Evolutionary conservation across 2,888 invertebrate species (phyloP), one percentile per base, ranked within the genome.

Genomic region (Lysandra bellargus): DNA sequence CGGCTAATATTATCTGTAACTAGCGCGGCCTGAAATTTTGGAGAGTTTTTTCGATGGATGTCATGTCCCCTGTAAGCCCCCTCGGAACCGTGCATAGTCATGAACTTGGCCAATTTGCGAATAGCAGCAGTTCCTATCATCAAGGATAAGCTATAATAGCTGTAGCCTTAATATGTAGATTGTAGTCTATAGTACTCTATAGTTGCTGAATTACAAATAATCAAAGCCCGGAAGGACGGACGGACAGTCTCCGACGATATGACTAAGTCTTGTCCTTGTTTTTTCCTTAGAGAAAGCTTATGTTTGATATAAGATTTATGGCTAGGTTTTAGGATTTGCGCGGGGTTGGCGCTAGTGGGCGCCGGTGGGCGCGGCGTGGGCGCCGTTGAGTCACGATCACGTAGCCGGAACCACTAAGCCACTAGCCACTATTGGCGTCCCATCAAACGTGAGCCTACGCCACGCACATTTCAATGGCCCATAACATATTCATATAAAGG

Each of bases 371-470:
- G 53, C 76, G 84, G 87, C 87, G 92, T 91, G 91, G 91, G 89
- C 89, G 90, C 92, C 89, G 88, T 89, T 93, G 95, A 94, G 89
- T 95, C 95, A 95, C 94, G 91, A 92, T 92, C 69, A 88, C 91
- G 92, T 93, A 94, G 94, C 94, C 94, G 94, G 94, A 94, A 94
- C 92, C 89, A 69, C 69, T 69, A 69, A 64, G 30, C 64, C 64
- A 92, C 92, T 93, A 93, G 91, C 88, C 88, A 87, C 89, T 90
- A 90, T 89, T 89, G 88, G 91, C 86, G 86, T 87, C 86, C 85
- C 87, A 84, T 89, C 89, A 88, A 90, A 89, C 87, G 84, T 88
- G 88, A 88, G 89, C 90, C 89, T 91, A 89, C 86, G 88, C 90
- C 88, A 90, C 87, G 87, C 85, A 85, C 87, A 91, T 90, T 89